A percentile compares a stretch with the other conserved stretches of the same genome.
These are phyloP conservation scores for Drosophila pseudotalamancana DNA, from an alignment of 2,888 invertebrate genomes.

Conservation along the genomic window DNA sequence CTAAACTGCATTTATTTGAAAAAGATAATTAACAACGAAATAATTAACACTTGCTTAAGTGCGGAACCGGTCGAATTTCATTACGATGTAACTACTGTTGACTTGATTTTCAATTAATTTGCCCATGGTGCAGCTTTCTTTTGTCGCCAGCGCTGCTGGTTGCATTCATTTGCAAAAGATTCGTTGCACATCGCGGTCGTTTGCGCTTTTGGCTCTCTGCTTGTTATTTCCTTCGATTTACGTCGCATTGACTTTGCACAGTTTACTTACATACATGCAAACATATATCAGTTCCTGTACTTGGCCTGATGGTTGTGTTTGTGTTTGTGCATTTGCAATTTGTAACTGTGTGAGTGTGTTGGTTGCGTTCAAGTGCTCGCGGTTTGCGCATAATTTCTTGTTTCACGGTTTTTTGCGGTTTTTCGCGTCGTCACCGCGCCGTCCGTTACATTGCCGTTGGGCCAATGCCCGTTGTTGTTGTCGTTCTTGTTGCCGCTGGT, in stretches of 20 bases:
- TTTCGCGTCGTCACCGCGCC: conserved; percentile 51
- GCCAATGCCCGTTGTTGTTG: conserved; percentile 43
- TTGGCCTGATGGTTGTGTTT: conserved; percentile 42
- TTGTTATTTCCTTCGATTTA: conserved; percentile 39
- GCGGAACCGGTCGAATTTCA: not conserved
- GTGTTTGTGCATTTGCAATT: conserved; percentile 32
- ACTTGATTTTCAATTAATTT: not conserved
- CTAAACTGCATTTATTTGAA: too few species aligned
- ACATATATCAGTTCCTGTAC: conserved; percentile 8
- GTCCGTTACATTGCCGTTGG: conserved; percentile 60
- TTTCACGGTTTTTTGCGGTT: conserved; percentile 51
- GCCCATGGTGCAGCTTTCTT: conserved; percentile 60
- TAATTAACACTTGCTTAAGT: not conserved
- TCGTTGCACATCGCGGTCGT: conserved; percentile 76
- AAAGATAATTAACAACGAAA: fast-evolving
- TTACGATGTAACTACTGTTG: not conserved
- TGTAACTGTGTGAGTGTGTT: conserved; percentile 13
- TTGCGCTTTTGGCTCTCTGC: conserved; percentile 49
- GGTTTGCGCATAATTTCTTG: conserved; percentile 48
- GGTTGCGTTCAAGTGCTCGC: conserved; percentile 20
- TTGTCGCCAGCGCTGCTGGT: conserved; percentile 51
- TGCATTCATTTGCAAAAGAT: conserved; percentile 76
- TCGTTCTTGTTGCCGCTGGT: conserved; percentile 13
- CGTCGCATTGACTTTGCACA: conserved; percentile 38
- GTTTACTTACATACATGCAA: conserved; percentile 20